Percentiles rank a stretch among this genome's conserved stretches.
phyloP scores from a whole-genome alignment of 1,140 invertebrate species.

The Sinonovacula constricta region DNA sequence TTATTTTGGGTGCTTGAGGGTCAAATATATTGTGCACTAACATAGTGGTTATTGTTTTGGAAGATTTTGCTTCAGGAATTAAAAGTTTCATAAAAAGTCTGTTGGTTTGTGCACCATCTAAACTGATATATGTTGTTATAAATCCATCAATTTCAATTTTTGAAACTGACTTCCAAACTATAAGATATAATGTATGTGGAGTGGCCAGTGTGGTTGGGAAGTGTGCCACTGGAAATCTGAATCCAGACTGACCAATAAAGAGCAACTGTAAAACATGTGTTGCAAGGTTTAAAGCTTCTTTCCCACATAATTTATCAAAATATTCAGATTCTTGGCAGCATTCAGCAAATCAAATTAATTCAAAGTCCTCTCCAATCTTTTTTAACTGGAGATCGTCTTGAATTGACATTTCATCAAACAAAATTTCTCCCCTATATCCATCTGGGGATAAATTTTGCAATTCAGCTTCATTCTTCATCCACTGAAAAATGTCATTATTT shows the following conservation, averaged over 20 bases:
- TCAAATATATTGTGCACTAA: constrained; percentile 17
- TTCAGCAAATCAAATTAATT: constrained; percentile 20
- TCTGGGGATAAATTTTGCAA: constrained; percentile 1
- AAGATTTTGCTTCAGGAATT: background rate
- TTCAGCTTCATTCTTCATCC: constrained; percentile 44
- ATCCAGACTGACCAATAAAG: constrained; percentile 45
- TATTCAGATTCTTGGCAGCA: background rate
- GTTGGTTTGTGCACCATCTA: constrained; percentile 44
- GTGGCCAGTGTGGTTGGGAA: constrained; percentile 22
- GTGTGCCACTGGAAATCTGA: constrained; percentile 47
- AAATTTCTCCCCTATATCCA: constrained; percentile 16
- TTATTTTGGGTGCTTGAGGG: background rate
- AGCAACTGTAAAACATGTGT: constrained; percentile 47
- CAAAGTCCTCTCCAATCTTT: background rate
- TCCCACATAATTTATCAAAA: background rate
- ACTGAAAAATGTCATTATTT: constrained; percentile 31
- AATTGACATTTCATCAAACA: constrained; percentile 29
- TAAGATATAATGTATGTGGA: constrained; percentile 14
- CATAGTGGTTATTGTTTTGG: too few relatives aligned
- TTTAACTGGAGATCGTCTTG: constrained; percentile 4
- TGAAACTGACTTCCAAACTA: constrained; percentile 36
- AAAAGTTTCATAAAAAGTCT: constrained; percentile 17
- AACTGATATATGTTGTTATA: constrained; percentile 24
- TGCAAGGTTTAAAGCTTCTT: constrained; percentile 10
- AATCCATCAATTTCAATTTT: constrained; percentile 29